Base-by-base conservation (phyloP, 2,113 vertebrate genomes). In the Paramisgurnus dabryanus region DNA sequence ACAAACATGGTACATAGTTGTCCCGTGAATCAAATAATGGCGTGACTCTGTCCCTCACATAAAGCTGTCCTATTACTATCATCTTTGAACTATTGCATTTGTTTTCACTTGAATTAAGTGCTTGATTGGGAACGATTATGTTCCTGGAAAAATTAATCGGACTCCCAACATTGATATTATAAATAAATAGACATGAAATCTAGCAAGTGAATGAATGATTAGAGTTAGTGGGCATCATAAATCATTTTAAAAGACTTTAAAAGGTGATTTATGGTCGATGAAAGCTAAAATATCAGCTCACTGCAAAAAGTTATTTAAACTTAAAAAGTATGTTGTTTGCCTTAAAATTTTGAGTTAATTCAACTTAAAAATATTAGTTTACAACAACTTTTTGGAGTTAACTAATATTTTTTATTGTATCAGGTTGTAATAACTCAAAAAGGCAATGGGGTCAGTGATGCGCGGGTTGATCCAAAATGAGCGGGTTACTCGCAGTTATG, bases 201-300 rank as follows among this genome's bases (percentile, higher is more conserved):
- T 34, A 34, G 27, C 27, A 34, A 50, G 45, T 49, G 15, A 67
- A 18, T 47, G 43, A 22, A 7, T 47, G 45, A 47, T 68, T 47
- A 68, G 17, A 69, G 47, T 27, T 34, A 27, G 53, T 55, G 55
- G 18, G 49, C 64, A 67, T 49, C 76, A 78, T 67, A 27, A 67
- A 13, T 34, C 27, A 2, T 76, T 8, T 0, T 43, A 64, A 39
- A n/a, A 67, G 47, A 77, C 75, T n/a, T n/a, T n/a, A n/a, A 67
- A 57, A 78, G 50, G 49, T 3, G 68, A 71, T 55, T 55, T 71
- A 47, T n/a, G 50, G 39, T 12, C 22, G 27, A 50, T 49, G 49
- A 71, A 71, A 71, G 53, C 68, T 49, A 47, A 71, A 71, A 71
- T 55, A 55, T 71, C 27, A 71, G 67, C 45, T 69, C 67, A 34